Evolutionary conservation across 2,113 vertebrate species (phyloP).

Genomic region (Pygoscelis antarcticus): DNA sequence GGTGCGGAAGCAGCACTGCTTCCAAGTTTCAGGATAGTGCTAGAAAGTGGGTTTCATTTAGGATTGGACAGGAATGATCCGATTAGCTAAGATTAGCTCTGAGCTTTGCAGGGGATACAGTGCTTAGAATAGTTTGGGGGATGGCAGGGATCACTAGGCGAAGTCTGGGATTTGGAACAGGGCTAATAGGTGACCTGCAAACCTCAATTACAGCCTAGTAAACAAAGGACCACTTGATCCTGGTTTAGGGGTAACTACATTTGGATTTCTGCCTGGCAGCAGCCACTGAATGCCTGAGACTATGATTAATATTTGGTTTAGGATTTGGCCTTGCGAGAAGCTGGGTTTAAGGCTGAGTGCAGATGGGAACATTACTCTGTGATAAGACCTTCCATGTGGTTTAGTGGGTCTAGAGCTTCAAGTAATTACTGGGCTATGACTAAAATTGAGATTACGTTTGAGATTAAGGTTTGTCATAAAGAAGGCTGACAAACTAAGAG

Average conservation of each 20-base stretch:
- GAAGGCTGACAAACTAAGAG: not conserved
- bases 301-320: not conserved
- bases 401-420: not conserved
- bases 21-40: not conserved
- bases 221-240: not conserved
- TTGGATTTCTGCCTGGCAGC: not conserved
- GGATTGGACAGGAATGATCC: not conserved
- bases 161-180: not conserved
- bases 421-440: not conserved
- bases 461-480: not conserved
- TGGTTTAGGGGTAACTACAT: not conserved
- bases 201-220: not conserved
- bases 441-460: not conserved
- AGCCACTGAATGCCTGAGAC: not conserved
- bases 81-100: not conserved
- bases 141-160: not conserved
- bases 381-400: not conserved
- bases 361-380: not conserved
- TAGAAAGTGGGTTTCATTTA: not conserved
- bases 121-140: not conserved
- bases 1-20: not conserved
- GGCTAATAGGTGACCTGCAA: not conserved
- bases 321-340: not conserved
- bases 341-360: not conserved
- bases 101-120: not conserved